Percentiles rank a stretch among this genome's conserved stretches.
phyloP scores from a whole-genome alignment of 2,888 invertebrate genomes.

The Acleris emargana region DNA sequence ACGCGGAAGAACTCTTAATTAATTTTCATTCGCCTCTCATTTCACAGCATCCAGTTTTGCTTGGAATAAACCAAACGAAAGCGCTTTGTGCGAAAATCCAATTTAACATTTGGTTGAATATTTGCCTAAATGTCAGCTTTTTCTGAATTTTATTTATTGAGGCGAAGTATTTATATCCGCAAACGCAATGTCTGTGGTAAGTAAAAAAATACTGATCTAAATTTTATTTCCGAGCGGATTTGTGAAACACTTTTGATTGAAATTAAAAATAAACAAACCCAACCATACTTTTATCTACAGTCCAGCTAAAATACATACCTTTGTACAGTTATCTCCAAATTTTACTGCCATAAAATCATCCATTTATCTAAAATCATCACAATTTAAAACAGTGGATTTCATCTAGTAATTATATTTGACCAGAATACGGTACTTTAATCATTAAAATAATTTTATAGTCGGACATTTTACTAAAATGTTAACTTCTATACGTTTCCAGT shows the following conservation, averaged over 20 bases:
- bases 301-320: too few species aligned
- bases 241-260: too few species aligned
- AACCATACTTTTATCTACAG: too few species aligned
- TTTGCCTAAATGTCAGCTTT: conserved; percentile 23
- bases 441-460: conserved; percentile 19
- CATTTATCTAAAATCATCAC: background rate
- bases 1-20: conserved; percentile 29
- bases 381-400: conserved; percentile 18
- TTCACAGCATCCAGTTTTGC: conserved; percentile 22
- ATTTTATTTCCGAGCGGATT: too few species aligned
- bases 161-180: conserved; percentile 9
- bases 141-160: conserved; percentile 29
- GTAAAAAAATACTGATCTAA: too few species aligned
- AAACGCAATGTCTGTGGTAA: too few species aligned
- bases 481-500: conserved; percentile 35
- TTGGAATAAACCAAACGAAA: conserved; percentile 16
- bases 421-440: conserved; percentile 26
- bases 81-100: conserved; percentile 21
- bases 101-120: conserved; percentile 30
- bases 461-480: conserved; percentile 21
- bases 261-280: too few species aligned
- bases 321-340: too few species aligned
- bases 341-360: too few species aligned
- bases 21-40: conserved; percentile 21
- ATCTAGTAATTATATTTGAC: conserved; percentile 22